Percentiles rank a stretch among this genome's conserved stretches.
Conservation (phyloP, 1,140 invertebrate genomes). For the Chlorops oryzae region DNA sequence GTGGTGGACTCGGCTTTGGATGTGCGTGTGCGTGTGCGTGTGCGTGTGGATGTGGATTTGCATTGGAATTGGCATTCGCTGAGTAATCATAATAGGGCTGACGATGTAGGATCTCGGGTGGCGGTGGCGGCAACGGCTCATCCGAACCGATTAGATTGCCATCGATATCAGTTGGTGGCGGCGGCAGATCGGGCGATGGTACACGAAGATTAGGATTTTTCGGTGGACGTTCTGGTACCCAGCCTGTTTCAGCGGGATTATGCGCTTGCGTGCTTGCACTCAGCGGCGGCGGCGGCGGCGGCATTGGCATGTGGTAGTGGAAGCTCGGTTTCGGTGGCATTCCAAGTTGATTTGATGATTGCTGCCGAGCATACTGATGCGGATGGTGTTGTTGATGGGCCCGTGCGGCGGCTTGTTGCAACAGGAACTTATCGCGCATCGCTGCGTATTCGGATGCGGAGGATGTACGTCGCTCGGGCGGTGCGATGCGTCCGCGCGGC, state of each 20-base stretch:
- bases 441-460: slow-evolving; percentile 42
- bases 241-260: slow-evolving; percentile 64
- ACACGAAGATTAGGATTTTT: slow-evolving; percentile 66
- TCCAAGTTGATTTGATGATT: not conserved
- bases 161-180: slow-evolving; percentile 58
- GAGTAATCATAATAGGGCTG: slow-evolving; percentile 15
- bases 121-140: slow-evolving; percentile 68
- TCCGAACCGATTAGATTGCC: slow-evolving; percentile 59
- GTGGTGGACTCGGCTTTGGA: no score
- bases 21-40: no score
- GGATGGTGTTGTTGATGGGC: slow-evolving; percentile 43
- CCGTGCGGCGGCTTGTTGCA: slow-evolving; percentile 37
- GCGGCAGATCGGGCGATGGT: slow-evolving; percentile 67
- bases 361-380: slow-evolving; percentile 22
- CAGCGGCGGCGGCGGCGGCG: slow-evolving; percentile 7
- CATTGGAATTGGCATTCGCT: slow-evolving; percentile 7
- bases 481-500: slow-evolving; percentile 34
- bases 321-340: slow-evolving; percentile 42
- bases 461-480: slow-evolving; percentile 36
- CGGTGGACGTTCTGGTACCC: slow-evolving; percentile 62
- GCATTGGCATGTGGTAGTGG: slow-evolving; percentile 29
- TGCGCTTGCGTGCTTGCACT: no score
- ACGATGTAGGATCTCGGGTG: slow-evolving; percentile 50
- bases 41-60: no score
- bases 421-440: slow-evolving; percentile 37